Percentiles rank a stretch among this genome's conserved stretches.
These are phyloP conservation scores for Eupsittula cactorum DNA, from an alignment of 2,113 vertebrate genomes.

Conservation along the genomic window DNA sequence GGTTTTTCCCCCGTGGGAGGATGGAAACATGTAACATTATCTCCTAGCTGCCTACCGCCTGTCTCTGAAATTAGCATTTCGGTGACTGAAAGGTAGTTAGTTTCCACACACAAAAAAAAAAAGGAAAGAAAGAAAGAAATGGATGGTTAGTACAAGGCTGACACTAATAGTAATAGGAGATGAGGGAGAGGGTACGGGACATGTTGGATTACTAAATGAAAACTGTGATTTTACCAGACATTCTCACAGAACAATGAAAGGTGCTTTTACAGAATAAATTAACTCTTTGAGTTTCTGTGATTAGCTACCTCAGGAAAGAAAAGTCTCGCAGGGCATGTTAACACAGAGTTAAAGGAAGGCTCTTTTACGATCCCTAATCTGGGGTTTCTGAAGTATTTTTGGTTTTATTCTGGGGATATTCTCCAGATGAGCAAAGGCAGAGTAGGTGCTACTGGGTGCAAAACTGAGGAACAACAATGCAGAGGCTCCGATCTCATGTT, in stretches of 20 bases:
- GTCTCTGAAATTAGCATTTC: conserved; percentile 74
- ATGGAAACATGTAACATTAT: conserved; percentile 74
- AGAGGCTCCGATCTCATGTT: not conserved
- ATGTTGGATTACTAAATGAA: conserved; percentile 37
- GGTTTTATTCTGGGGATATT: not conserved
- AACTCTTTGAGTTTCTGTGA: conserved; percentile 8
- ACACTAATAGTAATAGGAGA: conserved; percentile 46
- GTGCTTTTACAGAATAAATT: conserved; percentile 20
- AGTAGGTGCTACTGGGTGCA: not conserved
- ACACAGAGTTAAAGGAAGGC: not conserved
- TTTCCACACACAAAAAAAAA: not conserved
- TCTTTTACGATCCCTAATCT: not conserved
- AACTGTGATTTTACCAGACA: conserved; percentile 42
- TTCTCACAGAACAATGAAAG: conserved; percentile 45
- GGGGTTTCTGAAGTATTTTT: not conserved
- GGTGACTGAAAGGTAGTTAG: conserved; percentile 61
- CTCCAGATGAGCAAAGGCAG: not conserved
- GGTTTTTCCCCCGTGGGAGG: conserved; percentile 63
- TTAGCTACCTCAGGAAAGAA: conserved; percentile 1
- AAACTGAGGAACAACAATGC: not conserved
- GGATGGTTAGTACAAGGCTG: conserved; percentile 25
- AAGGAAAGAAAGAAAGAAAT: not conserved
- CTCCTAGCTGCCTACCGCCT: conserved; percentile 72
- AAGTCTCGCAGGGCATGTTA: not conserved
- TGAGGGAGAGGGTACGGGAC: not conserved